A percentile compares a stretch with the other conserved stretches of the same genome.
These are phyloP conservation scores for Ctenopoma kingsleyae DNA, from an alignment of 2,797 vertebrate species.

Conservation along the genomic window DNA sequence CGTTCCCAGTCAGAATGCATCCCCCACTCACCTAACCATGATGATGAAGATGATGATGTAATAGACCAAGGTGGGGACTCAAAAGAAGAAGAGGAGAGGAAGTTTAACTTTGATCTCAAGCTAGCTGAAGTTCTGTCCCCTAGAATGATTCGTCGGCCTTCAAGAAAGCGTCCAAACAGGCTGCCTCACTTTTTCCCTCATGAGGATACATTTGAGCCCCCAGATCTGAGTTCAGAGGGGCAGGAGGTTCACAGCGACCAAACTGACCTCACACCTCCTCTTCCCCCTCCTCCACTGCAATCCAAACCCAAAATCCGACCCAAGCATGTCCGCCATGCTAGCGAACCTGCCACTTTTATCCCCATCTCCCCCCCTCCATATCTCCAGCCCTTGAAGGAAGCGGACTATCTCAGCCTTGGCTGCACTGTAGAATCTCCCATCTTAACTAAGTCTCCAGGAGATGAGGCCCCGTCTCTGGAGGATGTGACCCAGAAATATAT, in stretches of 20 bases:
- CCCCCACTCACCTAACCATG: conserved; percentile 60
- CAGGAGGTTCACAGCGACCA: conserved; percentile 47
- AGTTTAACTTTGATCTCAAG: conserved; percentile 88
- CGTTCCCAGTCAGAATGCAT: conserved; percentile 83
- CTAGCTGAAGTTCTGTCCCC: conserved; percentile 88
- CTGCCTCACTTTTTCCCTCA: conserved; percentile 81
- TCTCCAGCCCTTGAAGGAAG: conserved; percentile 66
- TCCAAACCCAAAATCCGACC: conserved; percentile 71
- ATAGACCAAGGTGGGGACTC: conserved; percentile 56
- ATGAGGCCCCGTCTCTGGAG: conserved; percentile 88
- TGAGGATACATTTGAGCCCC: conserved; percentile 75
- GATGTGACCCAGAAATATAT: conserved; percentile 92
- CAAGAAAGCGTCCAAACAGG: conserved; percentile 90
- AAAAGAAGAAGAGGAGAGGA: conserved; percentile 53
- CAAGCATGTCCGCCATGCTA: conserved; percentile 92
- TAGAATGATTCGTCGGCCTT: conserved; percentile 85
- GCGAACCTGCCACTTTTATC: conserved; percentile 90
- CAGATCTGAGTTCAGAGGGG: conserved; percentile 56
- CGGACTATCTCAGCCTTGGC: conserved; percentile 44
- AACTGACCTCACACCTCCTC: conserved; percentile 46
- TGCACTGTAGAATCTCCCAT: conserved; percentile 60
- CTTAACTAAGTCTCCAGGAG: conserved; percentile 68
- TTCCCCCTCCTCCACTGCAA: conserved; percentile 44
- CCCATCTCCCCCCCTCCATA: conserved; percentile 87
- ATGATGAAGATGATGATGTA: conserved; percentile 64